These are phyloP conservation scores for Plodia interpunctella DNA, from an alignment of 1,140 invertebrate genomes.

Conservation along the genomic window DNA sequence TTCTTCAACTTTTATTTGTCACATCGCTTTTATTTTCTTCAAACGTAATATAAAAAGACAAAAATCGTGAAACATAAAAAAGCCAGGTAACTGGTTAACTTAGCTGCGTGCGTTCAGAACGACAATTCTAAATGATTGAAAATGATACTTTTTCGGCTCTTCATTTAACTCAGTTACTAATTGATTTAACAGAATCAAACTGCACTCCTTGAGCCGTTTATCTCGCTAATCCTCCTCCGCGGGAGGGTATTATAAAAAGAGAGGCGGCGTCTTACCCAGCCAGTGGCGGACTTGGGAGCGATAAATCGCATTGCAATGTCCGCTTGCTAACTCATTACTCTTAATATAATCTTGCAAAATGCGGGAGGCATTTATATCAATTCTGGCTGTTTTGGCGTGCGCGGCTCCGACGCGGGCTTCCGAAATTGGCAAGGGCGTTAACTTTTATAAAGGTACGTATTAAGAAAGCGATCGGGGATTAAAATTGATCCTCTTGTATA, in stretches of 20 bases:
- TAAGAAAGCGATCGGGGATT: too few relatives aligned
- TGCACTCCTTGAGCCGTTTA: not conserved
- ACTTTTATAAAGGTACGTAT: conserved; percentile 58
- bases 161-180: not conserved
- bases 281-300: conserved; percentile 21
- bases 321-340: conserved; percentile 36
- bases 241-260: conserved; percentile 37
- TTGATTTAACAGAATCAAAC: not conserved
- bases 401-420: conserved; percentile 27
- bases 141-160: too few relatives aligned
- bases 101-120: too few relatives aligned
- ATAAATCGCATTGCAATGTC: conserved; percentile 25
- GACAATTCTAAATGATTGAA: too few relatives aligned
- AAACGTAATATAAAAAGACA: too few relatives aligned
- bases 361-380: conserved; percentile 54
- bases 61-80: too few relatives aligned
- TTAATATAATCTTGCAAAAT: conserved; percentile 45
- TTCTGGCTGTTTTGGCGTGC: conserved; percentile 41
- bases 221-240: not conserved
- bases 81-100: too few relatives aligned
- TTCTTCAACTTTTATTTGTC: too few relatives aligned
- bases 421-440: conserved; percentile 54
- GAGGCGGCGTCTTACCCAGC: conserved; percentile 17
- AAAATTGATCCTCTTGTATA: too few relatives aligned
- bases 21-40: too few relatives aligned